Base-by-base conservation (phyloP, 2,888 invertebrate genomes). In the Chalcis sispes region DNA sequence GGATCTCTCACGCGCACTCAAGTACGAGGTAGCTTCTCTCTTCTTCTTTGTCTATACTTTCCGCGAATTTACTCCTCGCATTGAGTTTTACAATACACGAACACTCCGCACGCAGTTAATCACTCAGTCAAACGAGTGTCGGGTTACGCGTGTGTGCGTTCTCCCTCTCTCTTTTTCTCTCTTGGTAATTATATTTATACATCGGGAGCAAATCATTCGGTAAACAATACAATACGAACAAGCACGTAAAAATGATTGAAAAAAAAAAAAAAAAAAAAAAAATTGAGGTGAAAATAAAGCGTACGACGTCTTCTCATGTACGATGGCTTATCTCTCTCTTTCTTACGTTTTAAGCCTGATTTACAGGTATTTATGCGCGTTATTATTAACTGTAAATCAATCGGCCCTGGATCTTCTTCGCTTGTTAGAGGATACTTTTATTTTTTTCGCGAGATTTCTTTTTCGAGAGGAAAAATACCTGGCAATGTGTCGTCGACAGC, bases 321-420 rank as follows among this genome's bases (percentile, higher is more conserved):
- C 52, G 46, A 36, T 42, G 81, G 85, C 85, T 87, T 87, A 87
- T 87, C 87, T 86, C 10, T 7, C 78, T 80, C 81, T 79, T 27
- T 62, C 79, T 80, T 82, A 15, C 77, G 77, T 59, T 82, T 84
- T 83, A 81, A 84, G 85, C 82, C 85, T 88, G 85, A 87, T 88
- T 87, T 88, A 87, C 87, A 84, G 84, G 81, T 82, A 84, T 83
- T 84, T 82, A 83, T 85, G 80, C 81, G 76, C 76, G 77, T 72
- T 75, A 75, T 77, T 78, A 77, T n/a, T n/a, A n/a, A n/a, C 79
- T 65, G 79, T 82, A 82, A 82, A 82, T 82, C 82, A 82, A 80
- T 82, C 81, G 75, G 46, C 32, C 42, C n/a, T 25, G 50, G 62
- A 59, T 70, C 36, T 67, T 36, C 4, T 36, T 7, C 10, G 13